phyloP scores from a whole-genome alignment of 2,113 vertebrate species.

The Mus musculus region GRCm39 chr13:77412501-77413000 shows the following conservation, averaged over 20 bases:
- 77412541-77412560: background rate
- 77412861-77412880: slow-evolving; percentile 70
- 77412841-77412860: slow-evolving; percentile 71
- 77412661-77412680: slow-evolving; percentile 58
- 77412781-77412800: slow-evolving; percentile 70
- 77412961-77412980: slow-evolving; percentile 60
- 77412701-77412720: slow-evolving; percentile 52
- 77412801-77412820: slow-evolving; percentile 25
- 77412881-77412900: slow-evolving; percentile 59
- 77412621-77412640: slow-evolving; percentile 53
- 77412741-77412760: background rate
- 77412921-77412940: slow-evolving; percentile 60
- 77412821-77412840: slow-evolving; percentile 20
- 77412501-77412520: slow-evolving; percentile 7
- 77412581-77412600: background rate
- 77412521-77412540: background rate
- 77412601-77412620: slow-evolving; percentile 44
- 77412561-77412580: slow-evolving; percentile 10
- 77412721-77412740: slow-evolving; percentile 53
- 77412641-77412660: slow-evolving; percentile 61
- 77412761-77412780: background rate
- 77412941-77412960: slow-evolving; percentile 6
- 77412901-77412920: slow-evolving; percentile 64
- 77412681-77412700: slow-evolving; percentile 38
- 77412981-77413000: slow-evolving; percentile 59